These are phyloP conservation scores for Drosophila emarginata DNA, from an alignment of 2,888 invertebrate genomes.

Conservation along the genomic window DNA sequence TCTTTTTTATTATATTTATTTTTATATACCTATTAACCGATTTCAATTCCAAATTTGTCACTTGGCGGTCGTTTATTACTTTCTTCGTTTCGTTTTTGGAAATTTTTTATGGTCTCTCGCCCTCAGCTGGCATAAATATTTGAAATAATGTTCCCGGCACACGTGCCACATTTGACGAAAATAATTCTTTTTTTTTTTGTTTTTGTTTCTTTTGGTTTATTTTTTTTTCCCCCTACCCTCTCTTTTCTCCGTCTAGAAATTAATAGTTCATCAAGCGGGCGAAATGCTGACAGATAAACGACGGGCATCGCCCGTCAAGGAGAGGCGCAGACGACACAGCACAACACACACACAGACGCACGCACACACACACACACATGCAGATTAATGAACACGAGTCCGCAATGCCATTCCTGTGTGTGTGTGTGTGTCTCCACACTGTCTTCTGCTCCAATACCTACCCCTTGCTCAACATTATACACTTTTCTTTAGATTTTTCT, in stretches of 20 bases:
- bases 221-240: background rate
- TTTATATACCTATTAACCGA: background rate
- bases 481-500: background rate
- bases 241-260: slow-evolving; percentile 46
- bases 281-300: slow-evolving; percentile 61
- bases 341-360: slow-evolving; percentile 61
- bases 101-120: slow-evolving; percentile 31
- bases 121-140: slow-evolving; percentile 45
- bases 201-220: background rate
- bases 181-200: slow-evolving; percentile 35
- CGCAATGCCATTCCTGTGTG: slow-evolving; percentile 30
- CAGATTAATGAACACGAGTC: slow-evolving; percentile 41
- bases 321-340: slow-evolving; percentile 6
- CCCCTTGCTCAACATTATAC: background rate
- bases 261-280: slow-evolving; percentile 70
- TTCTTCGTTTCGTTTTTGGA: slow-evolving; percentile 20
- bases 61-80: slow-evolving; percentile 3
- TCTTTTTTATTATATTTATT: background rate
- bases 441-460: background rate
- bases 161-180: slow-evolving; percentile 66
- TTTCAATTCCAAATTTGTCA: slow-evolving; percentile 3
- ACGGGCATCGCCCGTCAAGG: slow-evolving; percentile 48
- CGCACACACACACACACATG: slow-evolving; percentile 42
- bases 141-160: slow-evolving; percentile 51
- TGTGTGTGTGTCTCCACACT: background rate